Evolutionary conservation across 2,113 vertebrate genomes (phyloP).

Genomic region (Stegostoma tigrinum): DNA sequence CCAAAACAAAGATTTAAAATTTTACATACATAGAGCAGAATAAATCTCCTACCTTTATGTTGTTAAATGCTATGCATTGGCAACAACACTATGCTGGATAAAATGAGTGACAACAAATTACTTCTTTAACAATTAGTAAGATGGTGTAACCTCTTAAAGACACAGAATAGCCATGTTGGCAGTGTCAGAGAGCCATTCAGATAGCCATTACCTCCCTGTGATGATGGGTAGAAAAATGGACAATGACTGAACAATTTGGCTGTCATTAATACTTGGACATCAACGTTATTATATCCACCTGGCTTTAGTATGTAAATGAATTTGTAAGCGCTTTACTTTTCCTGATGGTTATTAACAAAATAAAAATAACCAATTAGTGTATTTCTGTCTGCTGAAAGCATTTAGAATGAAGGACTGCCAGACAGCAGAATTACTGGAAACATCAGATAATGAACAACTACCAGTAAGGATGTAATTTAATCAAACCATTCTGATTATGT

Average conservation of each 20-base stretch:
- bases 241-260: background rate
- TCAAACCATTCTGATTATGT: constrained; percentile 23
- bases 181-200: background rate
- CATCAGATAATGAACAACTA: constrained; percentile 7
- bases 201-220: background rate
- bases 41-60: background rate
- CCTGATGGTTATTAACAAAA: background rate
- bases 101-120: background rate
- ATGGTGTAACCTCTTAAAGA: background rate
- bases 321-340: background rate
- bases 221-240: background rate
- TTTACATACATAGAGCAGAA: background rate
- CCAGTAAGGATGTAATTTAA: constrained; percentile 23
- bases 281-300: background rate
- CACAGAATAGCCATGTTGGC: too few species aligned
- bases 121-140: background rate
- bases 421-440: constrained; percentile 30
- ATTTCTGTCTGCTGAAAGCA: constrained; percentile 26
- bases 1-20: background rate
- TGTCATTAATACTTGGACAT: background rate
- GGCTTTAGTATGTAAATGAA: background rate
- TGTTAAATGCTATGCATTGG: background rate
- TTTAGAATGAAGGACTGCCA: background rate
- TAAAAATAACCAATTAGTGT: constrained; percentile 23
- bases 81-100: background rate